Conservation (phyloP, 2,113 vertebrate genomes). For the Hyperopisus bebe region DNA sequence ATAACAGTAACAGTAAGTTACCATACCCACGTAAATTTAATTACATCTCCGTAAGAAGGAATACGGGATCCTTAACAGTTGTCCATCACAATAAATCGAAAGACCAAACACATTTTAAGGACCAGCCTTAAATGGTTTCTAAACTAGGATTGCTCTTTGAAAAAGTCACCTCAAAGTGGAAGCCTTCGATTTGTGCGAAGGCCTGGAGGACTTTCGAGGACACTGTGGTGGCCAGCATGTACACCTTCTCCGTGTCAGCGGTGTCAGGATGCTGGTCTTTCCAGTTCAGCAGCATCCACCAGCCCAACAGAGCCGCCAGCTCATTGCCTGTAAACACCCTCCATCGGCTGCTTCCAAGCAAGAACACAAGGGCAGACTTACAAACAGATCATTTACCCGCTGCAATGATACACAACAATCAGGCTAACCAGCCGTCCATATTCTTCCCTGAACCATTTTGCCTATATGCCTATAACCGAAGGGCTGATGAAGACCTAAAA, state of each 20-base stretch:
- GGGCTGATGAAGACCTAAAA: background rate
- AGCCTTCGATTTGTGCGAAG: conserved; percentile 77
- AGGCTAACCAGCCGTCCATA: background rate
- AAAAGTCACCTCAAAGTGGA: conserved; percentile 75
- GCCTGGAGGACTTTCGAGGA: conserved; percentile 86
- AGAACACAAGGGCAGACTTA: background rate
- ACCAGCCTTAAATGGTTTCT: background rate
- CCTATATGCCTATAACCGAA: background rate
- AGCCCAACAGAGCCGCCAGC: conserved; percentile 82
- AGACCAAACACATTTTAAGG: background rate
- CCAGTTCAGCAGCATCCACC: conserved; percentile 93
- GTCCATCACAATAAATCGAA: background rate
- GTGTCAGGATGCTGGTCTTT: conserved; percentile 54
- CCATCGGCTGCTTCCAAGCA: conserved; percentile 65
- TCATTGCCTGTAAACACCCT: conserved; percentile 92
- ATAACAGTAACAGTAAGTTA: conserved; percentile 39
- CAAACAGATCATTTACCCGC: background rate
- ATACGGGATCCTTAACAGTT: background rate
- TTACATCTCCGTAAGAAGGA: background rate
- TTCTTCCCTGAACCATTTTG: background rate
- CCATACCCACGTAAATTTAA: background rate
- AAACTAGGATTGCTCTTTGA: background rate
- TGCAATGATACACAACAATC: background rate
- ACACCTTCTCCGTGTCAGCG: conserved; percentile 59
- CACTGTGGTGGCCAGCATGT: conserved; percentile 88